Evolutionary conservation across 2,797 vertebrate genomes (phyloP), one percentile per base, ranked within the genome.

Genomic region (Xenops minutus): DNA sequence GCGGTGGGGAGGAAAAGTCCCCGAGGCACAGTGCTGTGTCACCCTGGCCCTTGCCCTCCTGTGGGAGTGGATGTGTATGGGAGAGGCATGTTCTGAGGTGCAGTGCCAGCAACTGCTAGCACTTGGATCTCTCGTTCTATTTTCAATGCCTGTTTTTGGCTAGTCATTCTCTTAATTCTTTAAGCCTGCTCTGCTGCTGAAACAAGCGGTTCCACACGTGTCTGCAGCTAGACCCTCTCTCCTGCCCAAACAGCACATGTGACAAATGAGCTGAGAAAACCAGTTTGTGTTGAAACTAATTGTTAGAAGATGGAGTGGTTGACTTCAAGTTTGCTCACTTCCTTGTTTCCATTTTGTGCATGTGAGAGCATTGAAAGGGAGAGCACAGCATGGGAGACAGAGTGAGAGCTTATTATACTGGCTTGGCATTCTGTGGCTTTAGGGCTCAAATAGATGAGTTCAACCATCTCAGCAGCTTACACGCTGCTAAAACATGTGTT

Each of bases 361-460:
- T 27, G 12, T 52, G 24, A 66, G 24, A 66, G 55, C 3, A 4
- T 32, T 22, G 29, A 61, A 77, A 75, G 29, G 22, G 17, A 58
- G 55, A 51, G 44, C 62, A 8, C 26, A 59, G 17, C 52, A 30
- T 11, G 37, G 34, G 36, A 71, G 52, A n/a, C 41, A 39, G 55
- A 59, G 37, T 23, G 51, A 63, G 64, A 37, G 14, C 55, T 95
- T 21, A 34, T 54, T 75, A 9, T 44, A 37, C 6, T 72, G 68
- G 5, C 68, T 92, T 93, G 66, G 20, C 36, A 19, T 81, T 81
- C n/a, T 84, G 54, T 92, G 90, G 66, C 64, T 92, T 84, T 78
- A 49, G 62, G 46, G 76, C n/a, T 88, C 76, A 30, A 16, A 41
- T 12, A n/a, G 54, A 76, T 78, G 73, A 73, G 54, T 71, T 74